Conservation (phyloP, 2,113 vertebrate species). For the Propithecus coquereli region DNA sequence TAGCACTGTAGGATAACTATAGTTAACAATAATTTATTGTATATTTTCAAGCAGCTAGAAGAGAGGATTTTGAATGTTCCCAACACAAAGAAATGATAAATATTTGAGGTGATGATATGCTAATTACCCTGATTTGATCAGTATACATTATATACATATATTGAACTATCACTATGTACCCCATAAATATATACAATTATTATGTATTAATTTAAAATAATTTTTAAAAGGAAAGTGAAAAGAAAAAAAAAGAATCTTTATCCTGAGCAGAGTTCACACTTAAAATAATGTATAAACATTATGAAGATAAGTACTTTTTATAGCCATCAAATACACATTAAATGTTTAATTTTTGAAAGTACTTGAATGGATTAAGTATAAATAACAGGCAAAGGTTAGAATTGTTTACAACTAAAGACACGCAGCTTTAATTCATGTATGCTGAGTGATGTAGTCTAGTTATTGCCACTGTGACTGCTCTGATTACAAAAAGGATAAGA, state of each 20-base stretch:
- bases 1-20: neutral
- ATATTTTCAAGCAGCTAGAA: neutral
- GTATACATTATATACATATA: neutral
- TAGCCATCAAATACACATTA: neutral
- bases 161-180: neutral
- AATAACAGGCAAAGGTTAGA: constrained; percentile 7
- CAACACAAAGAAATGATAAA: neutral
- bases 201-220: neutral
- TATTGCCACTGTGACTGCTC: neutral
- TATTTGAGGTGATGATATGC: neutral
- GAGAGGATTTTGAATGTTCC: neutral
- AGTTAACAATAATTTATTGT: neutral
- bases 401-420: neutral
- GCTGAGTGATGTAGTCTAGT: neutral
- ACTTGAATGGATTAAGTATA: constrained; percentile 5
- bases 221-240: neutral
- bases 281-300: neutral
- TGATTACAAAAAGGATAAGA: neutral
- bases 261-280: neutral
- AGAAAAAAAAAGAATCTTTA: neutral
- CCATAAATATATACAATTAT: neutral
- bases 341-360: neutral
- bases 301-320: neutral
- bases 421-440: neutral
- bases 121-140: neutral